Percentiles rank a stretch among this genome's conserved stretches.
These are phyloP conservation scores for Nycteola revayana DNA, from an alignment of 2,888 invertebrate species.

Conservation along the genomic window DNA sequence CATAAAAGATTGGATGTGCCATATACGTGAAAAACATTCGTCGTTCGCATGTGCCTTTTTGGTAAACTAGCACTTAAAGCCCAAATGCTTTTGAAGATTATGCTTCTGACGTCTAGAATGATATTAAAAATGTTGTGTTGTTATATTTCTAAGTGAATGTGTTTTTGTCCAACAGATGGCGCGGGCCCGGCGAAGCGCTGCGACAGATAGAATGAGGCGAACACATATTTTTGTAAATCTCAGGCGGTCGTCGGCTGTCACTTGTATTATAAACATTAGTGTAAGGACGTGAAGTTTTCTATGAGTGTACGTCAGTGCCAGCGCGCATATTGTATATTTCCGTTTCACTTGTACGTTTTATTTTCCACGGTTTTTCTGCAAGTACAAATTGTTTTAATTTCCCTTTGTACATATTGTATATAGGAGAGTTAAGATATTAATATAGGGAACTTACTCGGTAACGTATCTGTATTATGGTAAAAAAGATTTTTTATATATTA, in stretches of 20 bases:
- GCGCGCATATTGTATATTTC: conserved; percentile 62
- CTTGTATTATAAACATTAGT: conserved; percentile 52
- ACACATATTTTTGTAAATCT: conserved; percentile 69
- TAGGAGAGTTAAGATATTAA: conserved; percentile 62
- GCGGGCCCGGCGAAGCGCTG: conserved; percentile 48
- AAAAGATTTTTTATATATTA: conserved; percentile 67
- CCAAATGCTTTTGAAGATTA: too few species aligned
- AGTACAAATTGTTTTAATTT: conserved; percentile 83
- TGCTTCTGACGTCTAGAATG: too few species aligned
- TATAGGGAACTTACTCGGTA: conserved; percentile 58
- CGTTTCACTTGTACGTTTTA: conserved; percentile 57
- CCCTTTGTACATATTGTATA: conserved; percentile 81
- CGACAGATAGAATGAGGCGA: conserved; percentile 57
- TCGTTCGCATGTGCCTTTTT: too few species aligned
- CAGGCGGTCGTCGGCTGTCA: conserved; percentile 48
- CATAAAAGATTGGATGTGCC: too few species aligned
- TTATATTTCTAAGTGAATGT: conserved; percentile 29
- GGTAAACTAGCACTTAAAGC: too few species aligned
- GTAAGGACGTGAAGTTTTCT: conserved; percentile 48
- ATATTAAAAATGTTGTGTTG: conserved; percentile 17
- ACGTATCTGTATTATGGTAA: conserved; percentile 64
- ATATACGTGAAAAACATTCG: too few species aligned
- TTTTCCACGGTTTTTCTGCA: conserved; percentile 77
- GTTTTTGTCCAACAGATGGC: conserved; percentile 53
- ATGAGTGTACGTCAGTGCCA: conserved; percentile 42